phyloP scores from a whole-genome alignment of 2,113 vertebrate genomes.

The Dicerorhinus sumatrensis region DNA sequence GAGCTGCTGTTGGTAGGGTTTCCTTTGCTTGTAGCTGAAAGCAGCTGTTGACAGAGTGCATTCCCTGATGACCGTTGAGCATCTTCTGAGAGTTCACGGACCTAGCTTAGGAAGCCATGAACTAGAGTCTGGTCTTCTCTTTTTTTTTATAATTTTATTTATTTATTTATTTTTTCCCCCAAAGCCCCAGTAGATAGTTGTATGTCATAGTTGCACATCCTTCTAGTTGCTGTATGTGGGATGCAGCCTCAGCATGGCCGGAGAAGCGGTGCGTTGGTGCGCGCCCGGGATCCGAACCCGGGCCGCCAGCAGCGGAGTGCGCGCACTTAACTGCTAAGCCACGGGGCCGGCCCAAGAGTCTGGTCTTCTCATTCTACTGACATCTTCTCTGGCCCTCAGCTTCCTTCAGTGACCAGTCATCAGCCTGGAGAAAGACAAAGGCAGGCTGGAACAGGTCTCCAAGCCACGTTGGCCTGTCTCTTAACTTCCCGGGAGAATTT shows the following conservation, averaged over 20 bases:
- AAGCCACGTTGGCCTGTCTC: not conserved
- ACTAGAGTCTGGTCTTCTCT: not conserved
- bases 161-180: too few species aligned
- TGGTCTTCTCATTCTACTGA: not conserved
- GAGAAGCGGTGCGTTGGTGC: too few species aligned
- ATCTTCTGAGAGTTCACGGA: not conserved
- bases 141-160: too few species aligned
- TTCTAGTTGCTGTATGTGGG: too few species aligned
- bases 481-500: not conserved
- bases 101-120: not conserved
- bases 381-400: not conserved
- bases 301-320: too few species aligned
- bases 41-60: not conserved
- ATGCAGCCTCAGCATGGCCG: too few species aligned
- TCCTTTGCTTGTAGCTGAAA: not conserved
- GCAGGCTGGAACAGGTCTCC: not conserved
- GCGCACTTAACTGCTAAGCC: too few species aligned
- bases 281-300: too few species aligned
- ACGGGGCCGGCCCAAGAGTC: too few species aligned
- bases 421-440: not conserved
- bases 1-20: too few species aligned
- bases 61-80: not conserved
- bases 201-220: too few species aligned
- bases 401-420: not conserved
- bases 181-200: too few species aligned